A percentile compares a stretch with the other conserved stretches of the same genome.
Conservation (phyloP, 1,140 invertebrate species). For the Trinorchestia longiramus region DNA sequence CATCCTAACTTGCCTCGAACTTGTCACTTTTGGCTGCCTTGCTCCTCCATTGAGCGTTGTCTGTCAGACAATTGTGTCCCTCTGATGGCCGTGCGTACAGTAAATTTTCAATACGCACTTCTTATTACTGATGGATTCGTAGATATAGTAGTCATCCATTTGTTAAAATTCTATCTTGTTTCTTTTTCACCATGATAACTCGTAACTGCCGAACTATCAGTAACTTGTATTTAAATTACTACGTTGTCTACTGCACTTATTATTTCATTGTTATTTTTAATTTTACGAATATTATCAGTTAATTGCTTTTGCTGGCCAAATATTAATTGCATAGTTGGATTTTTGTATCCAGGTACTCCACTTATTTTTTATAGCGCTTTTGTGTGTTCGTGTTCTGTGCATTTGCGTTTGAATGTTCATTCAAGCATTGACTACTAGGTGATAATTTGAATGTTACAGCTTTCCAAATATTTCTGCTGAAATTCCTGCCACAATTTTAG, state of each 20-base stretch:
- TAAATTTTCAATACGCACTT: background rate
- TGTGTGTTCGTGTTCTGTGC: background rate
- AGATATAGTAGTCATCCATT: background rate
- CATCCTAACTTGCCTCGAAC: constrained; percentile 25
- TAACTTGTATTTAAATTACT: background rate
- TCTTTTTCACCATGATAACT: background rate
- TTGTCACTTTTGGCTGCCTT: background rate
- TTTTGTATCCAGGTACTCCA: background rate
- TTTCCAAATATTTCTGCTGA: background rate
- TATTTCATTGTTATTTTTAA: background rate
- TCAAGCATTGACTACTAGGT: background rate
- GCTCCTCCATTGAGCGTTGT: background rate
- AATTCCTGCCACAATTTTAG: background rate
- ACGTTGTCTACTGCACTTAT: background rate
- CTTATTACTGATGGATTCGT: background rate
- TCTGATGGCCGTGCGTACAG: background rate
- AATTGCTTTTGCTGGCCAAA: background rate
- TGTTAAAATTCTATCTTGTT: background rate
- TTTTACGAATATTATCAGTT: background rate
- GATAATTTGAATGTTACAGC: background rate
- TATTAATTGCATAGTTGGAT: background rate
- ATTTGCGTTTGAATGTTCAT: background rate
- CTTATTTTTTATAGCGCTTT: background rate
- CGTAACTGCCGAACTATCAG: background rate
- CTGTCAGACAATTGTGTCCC: background rate